phyloP scores from a whole-genome alignment of 2,113 vertebrate species.

The Martes martes region DNA sequence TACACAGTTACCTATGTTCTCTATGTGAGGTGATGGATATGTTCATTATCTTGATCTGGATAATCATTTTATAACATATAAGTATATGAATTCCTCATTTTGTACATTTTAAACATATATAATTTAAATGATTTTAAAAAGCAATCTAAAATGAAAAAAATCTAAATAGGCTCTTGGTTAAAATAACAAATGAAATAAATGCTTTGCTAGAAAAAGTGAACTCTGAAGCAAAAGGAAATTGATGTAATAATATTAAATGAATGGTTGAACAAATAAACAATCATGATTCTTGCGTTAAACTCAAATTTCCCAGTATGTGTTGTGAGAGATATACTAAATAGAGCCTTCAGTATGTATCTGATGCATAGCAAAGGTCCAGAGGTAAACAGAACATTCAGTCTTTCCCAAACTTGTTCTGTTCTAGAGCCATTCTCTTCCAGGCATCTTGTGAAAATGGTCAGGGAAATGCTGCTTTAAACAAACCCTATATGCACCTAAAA shows the following conservation, averaged over 20 bases:
- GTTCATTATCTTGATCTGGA: neutral
- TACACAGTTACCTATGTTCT: neutral
- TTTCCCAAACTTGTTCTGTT: neutral
- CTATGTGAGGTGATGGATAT: neutral
- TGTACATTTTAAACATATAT: neutral
- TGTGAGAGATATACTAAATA: neutral
- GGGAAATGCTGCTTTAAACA: neutral
- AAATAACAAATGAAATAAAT: neutral
- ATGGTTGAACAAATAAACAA: neutral
- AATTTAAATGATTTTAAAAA: neutral
- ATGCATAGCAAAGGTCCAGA: neutral
- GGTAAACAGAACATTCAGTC: neutral
- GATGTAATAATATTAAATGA: neutral
- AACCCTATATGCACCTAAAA: neutral
- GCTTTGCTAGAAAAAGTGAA: neutral
- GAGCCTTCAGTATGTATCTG: neutral
- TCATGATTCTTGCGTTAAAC: neutral
- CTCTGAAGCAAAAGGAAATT: neutral
- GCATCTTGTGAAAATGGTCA: neutral
- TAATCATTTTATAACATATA: neutral
- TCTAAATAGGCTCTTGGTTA: neutral
- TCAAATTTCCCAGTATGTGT: neutral
- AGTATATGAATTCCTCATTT: neutral
- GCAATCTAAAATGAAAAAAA: neutral
- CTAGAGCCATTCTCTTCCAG: neutral